These are phyloP conservation scores for Champsocephalus gunnari DNA, from an alignment of 2,797 vertebrate genomes.

Conservation along the genomic window DNA sequence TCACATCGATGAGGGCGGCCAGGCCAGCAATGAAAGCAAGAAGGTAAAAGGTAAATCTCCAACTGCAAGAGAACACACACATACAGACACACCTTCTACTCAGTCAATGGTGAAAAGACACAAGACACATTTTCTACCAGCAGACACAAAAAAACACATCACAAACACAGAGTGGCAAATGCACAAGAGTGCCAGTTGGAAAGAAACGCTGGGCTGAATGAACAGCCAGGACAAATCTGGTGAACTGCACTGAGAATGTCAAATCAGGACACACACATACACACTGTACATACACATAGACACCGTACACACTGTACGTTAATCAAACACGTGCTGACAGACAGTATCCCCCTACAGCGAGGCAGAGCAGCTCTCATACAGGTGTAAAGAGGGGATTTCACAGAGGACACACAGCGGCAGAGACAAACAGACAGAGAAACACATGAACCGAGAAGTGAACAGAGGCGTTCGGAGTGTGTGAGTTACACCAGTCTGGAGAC, in stretches of 20 bases:
- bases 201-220: slow-evolving; percentile 30
- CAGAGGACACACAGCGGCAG: slow-evolving; percentile 13
- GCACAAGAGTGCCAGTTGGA: slow-evolving; percentile 25
- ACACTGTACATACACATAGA: background rate
- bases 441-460: slow-evolving; percentile 13
- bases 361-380: slow-evolving; percentile 23
- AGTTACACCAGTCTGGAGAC: slow-evolving; percentile 24
- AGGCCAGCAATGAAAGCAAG: slow-evolving; percentile 95
- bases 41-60: slow-evolving; percentile 99
- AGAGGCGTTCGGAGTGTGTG: slow-evolving; percentile 10
- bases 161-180: slow-evolving; percentile 17
- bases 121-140: slow-evolving; percentile 45
- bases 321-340: slow-evolving; percentile 11
- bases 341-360: slow-evolving; percentile 34
- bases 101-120: slow-evolving; percentile 65
- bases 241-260: slow-evolving; percentile 38
- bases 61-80: slow-evolving; percentile 91
- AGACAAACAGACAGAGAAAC: slow-evolving; percentile 12
- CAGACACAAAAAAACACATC: slow-evolving; percentile 27
- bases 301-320: background rate
- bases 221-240: slow-evolving; percentile 42
- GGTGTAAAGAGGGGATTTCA: slow-evolving; percentile 20
- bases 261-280: slow-evolving; percentile 46
- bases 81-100: slow-evolving; percentile 72
- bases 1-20: slow-evolving; percentile 94